Conservation (phyloP, 2,113 vertebrate species). For the Gila orcuttii region DNA sequence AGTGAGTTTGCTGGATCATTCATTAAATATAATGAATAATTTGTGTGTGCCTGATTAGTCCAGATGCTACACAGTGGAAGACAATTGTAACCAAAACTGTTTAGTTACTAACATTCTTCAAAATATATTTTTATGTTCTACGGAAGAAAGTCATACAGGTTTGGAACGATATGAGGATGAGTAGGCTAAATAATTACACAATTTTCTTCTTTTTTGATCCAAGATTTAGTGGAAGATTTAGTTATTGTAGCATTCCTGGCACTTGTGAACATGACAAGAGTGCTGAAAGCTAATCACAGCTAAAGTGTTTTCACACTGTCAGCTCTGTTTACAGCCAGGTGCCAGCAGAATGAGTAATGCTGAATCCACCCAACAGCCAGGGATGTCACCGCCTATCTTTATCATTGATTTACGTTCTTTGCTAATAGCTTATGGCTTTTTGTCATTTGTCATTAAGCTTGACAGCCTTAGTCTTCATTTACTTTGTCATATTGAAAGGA, state of each 20-base stretch:
- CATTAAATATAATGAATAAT: too few species aligned
- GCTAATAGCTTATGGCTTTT: background rate
- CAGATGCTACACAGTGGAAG: too few species aligned
- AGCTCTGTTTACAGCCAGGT: slow-evolving; percentile 10
- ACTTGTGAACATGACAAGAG: background rate
- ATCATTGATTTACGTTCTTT: background rate
- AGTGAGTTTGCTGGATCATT: too few species aligned
- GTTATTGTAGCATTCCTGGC: background rate
- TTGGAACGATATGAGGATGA: background rate
- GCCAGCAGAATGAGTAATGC: slow-evolving; percentile 15
- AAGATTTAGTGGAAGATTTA: background rate
- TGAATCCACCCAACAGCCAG: background rate
- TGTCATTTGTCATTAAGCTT: too few species aligned
- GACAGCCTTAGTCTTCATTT: too few species aligned
- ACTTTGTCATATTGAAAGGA: too few species aligned
- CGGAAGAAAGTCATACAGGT: too few species aligned
- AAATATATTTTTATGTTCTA: too few species aligned
- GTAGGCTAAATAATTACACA: too few species aligned
- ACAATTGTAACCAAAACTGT: too few species aligned
- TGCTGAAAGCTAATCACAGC: slow-evolving; percentile 26
- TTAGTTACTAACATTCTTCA: too few species aligned
- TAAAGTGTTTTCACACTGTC: slow-evolving; percentile 28
- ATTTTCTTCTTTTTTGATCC: background rate
- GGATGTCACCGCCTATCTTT: background rate
- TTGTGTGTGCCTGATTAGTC: too few species aligned